Conservation (phyloP, 2,113 vertebrate species). For the Pungitius pungitius region DNA sequence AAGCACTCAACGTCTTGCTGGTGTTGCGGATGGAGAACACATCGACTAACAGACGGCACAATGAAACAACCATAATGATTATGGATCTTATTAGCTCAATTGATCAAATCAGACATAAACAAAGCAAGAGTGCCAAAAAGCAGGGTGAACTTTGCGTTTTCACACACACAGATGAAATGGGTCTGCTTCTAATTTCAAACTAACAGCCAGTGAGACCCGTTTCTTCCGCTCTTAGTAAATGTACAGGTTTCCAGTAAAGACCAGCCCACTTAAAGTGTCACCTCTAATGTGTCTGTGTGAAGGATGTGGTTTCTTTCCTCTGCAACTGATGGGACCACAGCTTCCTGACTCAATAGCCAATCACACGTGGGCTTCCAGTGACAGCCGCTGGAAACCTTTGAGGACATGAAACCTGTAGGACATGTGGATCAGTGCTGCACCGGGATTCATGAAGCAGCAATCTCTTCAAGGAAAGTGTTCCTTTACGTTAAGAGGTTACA, state of each 20-base stretch:
- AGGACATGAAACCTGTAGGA: neutral
- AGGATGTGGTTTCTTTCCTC: conserved; percentile 55
- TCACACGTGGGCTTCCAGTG: conserved; percentile 8
- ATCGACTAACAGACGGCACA: neutral
- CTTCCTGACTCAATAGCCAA: conserved; percentile 54
- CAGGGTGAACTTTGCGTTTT: too few species aligned
- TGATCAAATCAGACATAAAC: neutral
- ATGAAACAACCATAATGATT: neutral
- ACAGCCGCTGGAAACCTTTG: neutral
- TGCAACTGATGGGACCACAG: conserved; percentile 32
- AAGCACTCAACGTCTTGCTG: neutral
- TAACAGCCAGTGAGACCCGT: neutral
- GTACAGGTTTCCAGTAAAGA: conserved; percentile 18
- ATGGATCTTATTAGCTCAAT: neutral
- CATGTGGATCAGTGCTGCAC: neutral
- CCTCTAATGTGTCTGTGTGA: neutral
- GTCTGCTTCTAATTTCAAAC: neutral
- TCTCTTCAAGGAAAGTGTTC: neutral
- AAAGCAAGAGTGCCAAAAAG: neutral
- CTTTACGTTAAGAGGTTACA: neutral
- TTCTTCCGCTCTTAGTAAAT: neutral
- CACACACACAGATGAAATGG: neutral
- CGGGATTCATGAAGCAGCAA: neutral
- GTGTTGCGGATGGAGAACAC: neutral
- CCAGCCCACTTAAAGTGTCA: neutral